Conservation (phyloP, 2,888 invertebrate species). For the Torymus auratus region DNA sequence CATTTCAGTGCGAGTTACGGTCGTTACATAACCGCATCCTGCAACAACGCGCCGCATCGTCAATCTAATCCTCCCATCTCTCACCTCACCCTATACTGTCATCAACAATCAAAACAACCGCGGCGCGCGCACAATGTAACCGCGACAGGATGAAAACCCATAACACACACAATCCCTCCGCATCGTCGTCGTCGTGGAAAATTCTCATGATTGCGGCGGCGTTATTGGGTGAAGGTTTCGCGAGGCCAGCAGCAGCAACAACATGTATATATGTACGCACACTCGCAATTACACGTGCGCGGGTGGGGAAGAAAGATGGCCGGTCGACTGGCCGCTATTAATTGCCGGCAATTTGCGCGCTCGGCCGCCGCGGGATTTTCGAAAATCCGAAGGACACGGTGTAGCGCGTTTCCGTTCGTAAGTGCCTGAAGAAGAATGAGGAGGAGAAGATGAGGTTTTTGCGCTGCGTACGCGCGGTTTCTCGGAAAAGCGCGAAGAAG, state of each 20-base stretch:
- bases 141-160: too few relatives aligned
- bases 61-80: too few relatives aligned
- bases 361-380: constrained; percentile 41
- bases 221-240: constrained; percentile 47
- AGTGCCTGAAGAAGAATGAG: too few relatives aligned
- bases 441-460: not conserved
- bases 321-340: constrained; percentile 39
- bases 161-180: too few relatives aligned
- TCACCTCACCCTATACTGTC: too few relatives aligned
- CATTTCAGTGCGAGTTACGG: too few relatives aligned
- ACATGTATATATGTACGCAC: not conserved
- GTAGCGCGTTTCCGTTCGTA: constrained; percentile 44
- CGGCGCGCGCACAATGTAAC: too few relatives aligned
- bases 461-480: not conserved
- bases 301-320: constrained; percentile 23
- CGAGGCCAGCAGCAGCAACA: not conserved
- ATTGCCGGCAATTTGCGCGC: constrained; percentile 51
- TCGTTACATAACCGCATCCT: too few relatives aligned
- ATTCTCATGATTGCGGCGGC: not conserved
- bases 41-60: too few relatives aligned
- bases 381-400: constrained; percentile 39
- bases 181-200: not conserved
- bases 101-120: too few relatives aligned
- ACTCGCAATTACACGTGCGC: constrained; percentile 5
- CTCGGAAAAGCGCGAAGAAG: not conserved